phyloP scores from a whole-genome alignment of 2,113 vertebrate genomes.

The Edolisoma coerulescens region DNA sequence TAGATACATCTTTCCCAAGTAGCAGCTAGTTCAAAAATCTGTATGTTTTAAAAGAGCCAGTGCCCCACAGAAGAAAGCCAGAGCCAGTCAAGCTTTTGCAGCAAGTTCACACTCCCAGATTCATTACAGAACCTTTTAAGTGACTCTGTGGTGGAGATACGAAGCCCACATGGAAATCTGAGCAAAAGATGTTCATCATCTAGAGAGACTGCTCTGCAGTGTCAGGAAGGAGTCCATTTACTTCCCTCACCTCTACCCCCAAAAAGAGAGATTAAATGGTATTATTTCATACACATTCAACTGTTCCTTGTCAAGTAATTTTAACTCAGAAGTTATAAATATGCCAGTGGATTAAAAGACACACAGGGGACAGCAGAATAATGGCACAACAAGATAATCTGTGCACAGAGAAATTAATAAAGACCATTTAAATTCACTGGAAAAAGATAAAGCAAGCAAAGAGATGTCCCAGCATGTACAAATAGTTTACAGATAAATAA shows the following conservation, averaged over 20 bases:
- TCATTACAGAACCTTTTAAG: not conserved
- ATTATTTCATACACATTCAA: not conserved
- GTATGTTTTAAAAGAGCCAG: not conserved
- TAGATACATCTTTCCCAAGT: not conserved
- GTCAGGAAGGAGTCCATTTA: not conserved
- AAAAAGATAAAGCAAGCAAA: not conserved
- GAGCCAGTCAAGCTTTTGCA: not conserved
- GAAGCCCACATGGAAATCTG: not conserved
- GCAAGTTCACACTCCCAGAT: not conserved
- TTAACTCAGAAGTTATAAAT: not conserved
- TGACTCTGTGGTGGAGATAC: not conserved
- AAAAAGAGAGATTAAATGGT: not conserved
- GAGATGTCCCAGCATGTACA: not conserved
- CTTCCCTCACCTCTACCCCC: not conserved
- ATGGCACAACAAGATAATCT: not conserved
- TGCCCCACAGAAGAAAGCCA: not conserved
- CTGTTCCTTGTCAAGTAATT: not conserved
- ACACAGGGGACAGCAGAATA: not conserved
- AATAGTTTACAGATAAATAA: not conserved
- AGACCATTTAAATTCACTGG: not conserved
- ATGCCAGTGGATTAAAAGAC: not conserved
- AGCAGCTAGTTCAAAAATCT: not conserved
- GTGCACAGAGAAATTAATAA: not conserved
- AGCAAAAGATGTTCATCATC: not conserved
- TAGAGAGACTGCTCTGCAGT: not conserved